Evolutionary conservation across 2,797 vertebrate species (phyloP).

Genomic region (Phylloscopus collybita): DNA sequence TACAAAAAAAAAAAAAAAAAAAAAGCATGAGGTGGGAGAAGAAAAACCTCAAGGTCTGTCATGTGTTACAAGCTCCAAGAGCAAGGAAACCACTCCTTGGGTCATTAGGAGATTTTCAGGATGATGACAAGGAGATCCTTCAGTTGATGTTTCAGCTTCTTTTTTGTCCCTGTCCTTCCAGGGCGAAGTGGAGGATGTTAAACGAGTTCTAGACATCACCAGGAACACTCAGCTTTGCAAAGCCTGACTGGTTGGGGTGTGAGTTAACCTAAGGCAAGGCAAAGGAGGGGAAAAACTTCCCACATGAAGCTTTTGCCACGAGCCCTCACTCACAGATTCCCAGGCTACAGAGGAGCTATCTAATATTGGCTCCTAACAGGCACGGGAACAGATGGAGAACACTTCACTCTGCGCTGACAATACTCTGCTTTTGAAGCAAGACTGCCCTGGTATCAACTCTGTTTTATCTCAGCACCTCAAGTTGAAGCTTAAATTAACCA

Average conservation of each 20-base stretch:
- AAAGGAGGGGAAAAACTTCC: slow-evolving; percentile 3
- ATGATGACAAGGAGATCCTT: not conserved
- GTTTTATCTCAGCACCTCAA: slow-evolving; percentile 32
- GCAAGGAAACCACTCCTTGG: not conserved
- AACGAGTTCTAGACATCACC: fast-evolving
- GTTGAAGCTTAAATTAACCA: slow-evolving; percentile 20
- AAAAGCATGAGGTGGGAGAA: not conserved
- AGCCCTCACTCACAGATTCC: slow-evolving; percentile 30
- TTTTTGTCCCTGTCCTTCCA: not conserved
- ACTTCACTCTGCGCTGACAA: not conserved
- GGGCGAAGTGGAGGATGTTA: fast-evolving
- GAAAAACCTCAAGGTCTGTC: not conserved
- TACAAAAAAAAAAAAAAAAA: not conserved
- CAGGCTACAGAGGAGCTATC: slow-evolving; percentile 34
- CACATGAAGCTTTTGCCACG: not conserved
- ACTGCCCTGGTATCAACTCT: slow-evolving; percentile 30
- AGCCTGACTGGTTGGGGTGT: not conserved
- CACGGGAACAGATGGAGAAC: slow-evolving; percentile 60
- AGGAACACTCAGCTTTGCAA: not conserved
- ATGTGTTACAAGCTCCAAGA: not conserved
- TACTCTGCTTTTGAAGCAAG: slow-evolving; percentile 10
- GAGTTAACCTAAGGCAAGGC: not conserved
- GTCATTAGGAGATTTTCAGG: not conserved
- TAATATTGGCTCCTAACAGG: slow-evolving; percentile 56
- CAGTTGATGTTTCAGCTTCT: not conserved